These are phyloP conservation scores for Mellivora capensis DNA, from an alignment of 2,113 vertebrate species.

Conservation along the genomic window DNA sequence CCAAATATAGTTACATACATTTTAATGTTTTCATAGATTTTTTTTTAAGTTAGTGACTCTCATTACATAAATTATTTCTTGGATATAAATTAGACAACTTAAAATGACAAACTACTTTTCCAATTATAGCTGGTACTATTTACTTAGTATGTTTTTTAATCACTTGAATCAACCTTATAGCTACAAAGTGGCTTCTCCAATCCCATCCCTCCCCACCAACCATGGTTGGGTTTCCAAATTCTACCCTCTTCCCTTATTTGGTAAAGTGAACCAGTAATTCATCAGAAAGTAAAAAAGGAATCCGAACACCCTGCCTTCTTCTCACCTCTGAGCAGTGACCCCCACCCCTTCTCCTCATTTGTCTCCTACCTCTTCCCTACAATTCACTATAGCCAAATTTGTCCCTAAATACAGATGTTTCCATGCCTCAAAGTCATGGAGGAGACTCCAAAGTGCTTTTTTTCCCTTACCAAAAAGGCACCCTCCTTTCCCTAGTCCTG, in stretches of 20 bases:
- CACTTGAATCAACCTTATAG: neutral
- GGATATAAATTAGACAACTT: neutral
- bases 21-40: neutral
- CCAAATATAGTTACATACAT: neutral
- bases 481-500: neutral
- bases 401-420: neutral
- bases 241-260: neutral
- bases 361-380: neutral
- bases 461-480: neutral
- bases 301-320: neutral
- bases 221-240: neutral
- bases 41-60: neutral
- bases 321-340: neutral
- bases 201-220: neutral
- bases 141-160: neutral
- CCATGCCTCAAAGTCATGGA: neutral
- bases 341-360: neutral
- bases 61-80: constrained; percentile 29
- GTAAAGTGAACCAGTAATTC: neutral
- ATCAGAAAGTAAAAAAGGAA: neutral
- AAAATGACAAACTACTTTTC: constrained; percentile 25
- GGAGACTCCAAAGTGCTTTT: neutral
- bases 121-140: neutral
- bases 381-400: neutral
- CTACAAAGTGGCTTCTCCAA: neutral